A percentile compares a stretch with the other conserved stretches of the same genome.
These are phyloP conservation scores for Zapus hudsonius DNA, from an alignment of 2,113 vertebrate species.

Conservation along the genomic window DNA sequence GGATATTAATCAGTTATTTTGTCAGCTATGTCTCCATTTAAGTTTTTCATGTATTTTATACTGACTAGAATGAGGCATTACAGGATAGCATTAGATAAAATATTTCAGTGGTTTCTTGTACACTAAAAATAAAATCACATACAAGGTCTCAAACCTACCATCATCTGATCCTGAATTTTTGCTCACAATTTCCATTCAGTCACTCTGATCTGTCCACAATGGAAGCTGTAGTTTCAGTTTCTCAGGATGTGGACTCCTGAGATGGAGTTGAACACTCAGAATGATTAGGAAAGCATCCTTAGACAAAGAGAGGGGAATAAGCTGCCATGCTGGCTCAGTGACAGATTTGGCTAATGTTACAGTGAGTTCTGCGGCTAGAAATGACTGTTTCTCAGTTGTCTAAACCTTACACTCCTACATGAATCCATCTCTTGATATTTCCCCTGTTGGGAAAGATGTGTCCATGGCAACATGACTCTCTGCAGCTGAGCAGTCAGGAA, in stretches of 20 bases:
- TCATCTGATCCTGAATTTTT: background rate
- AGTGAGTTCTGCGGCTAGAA: background rate
- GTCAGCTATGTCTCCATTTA: background rate
- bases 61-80: background rate
- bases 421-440: background rate
- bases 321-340: background rate
- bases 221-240: background rate
- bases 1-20: background rate
- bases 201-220: background rate
- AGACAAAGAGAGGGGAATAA: background rate
- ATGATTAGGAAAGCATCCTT: background rate
- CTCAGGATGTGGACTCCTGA: background rate
- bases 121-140: constrained; percentile 24
- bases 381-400: background rate
- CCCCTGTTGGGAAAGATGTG: background rate
- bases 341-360: background rate
- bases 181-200: constrained; percentile 20
- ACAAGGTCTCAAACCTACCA: background rate
- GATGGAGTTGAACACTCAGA: background rate
- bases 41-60: background rate
- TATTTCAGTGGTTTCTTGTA: background rate
- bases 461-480: background rate
- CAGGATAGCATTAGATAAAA: background rate
- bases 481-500: background rate
- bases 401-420: background rate